These are phyloP conservation scores for Boulengeromyrus knoepffleri DNA, from an alignment of 2,113 vertebrate genomes.

Conservation along the genomic window DNA sequence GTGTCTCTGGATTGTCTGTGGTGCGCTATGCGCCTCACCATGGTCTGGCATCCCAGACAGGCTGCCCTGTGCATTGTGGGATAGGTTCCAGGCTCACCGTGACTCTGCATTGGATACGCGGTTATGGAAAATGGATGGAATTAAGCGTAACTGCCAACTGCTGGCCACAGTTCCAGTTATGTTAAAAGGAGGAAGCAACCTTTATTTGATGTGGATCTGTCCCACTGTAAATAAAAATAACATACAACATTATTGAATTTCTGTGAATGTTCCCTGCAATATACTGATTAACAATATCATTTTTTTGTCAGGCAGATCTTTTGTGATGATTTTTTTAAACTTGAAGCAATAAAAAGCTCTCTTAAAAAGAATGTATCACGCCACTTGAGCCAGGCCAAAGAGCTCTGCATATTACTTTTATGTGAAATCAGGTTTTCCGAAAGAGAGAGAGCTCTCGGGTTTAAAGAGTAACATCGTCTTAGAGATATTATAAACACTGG, in stretches of 20 bases:
- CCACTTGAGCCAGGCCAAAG: background rate
- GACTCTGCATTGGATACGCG: background rate
- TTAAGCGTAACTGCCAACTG: background rate
- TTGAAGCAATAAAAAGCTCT: background rate
- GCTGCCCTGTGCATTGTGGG: background rate
- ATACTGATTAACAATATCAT: background rate
- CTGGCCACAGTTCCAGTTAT: background rate
- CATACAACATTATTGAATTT: background rate
- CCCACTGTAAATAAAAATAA: background rate
- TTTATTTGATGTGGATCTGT: background rate
- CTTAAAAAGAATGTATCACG: background rate
- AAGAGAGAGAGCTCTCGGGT: background rate
- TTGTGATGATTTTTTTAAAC: background rate
- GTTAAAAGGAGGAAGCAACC: background rate
- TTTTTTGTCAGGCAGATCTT: background rate
- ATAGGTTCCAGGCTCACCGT: background rate
- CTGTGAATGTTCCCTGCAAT: background rate
- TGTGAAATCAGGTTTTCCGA: background rate
- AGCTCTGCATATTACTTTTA: background rate
- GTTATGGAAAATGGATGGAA: background rate
- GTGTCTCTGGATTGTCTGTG: background rate
- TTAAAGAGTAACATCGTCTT: background rate
- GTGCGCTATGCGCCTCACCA: background rate
- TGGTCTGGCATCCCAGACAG: background rate
- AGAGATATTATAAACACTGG: conserved; percentile 18